Percentiles rank a stretch among this genome's conserved stretches.
Conservation (phyloP, 2,888 invertebrate genomes). For the Anagyrus pseudococci region DNA sequence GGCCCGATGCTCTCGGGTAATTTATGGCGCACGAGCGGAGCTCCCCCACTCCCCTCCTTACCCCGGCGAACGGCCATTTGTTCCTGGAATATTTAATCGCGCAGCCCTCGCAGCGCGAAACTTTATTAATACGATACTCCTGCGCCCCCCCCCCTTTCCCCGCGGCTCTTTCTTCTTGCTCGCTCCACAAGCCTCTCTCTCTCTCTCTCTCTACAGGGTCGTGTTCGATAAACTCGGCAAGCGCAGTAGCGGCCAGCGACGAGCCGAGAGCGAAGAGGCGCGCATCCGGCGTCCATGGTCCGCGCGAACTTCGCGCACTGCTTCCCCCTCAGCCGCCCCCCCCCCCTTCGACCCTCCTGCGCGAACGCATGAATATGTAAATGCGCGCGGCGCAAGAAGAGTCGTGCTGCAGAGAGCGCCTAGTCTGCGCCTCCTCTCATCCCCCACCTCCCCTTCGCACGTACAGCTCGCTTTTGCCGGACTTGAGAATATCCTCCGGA, state of each 20-base stretch:
- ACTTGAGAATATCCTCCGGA: slow-evolving; percentile 4
- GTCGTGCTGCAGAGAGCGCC: background rate
- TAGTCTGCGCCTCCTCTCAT: background rate
- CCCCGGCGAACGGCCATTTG: too few relatives aligned
- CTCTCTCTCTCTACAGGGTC: too few relatives aligned
- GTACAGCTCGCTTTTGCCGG: background rate
- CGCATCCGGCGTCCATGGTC: too few relatives aligned
- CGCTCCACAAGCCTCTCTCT: too few relatives aligned
- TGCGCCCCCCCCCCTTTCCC: background rate
- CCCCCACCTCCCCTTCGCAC: too few relatives aligned
- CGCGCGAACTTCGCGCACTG: too few relatives aligned
- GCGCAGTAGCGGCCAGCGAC: too few relatives aligned
- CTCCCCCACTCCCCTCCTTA: background rate
- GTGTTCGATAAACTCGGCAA: slow-evolving; percentile 30
- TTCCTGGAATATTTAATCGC: slow-evolving; percentile 34
- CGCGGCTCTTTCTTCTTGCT: too few relatives aligned
- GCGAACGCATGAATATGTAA: slow-evolving; percentile 49
- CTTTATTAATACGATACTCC: slow-evolving; percentile 37
- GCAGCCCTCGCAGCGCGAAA: slow-evolving; percentile 1
- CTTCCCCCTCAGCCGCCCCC: too few relatives aligned
- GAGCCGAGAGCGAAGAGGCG: too few relatives aligned
- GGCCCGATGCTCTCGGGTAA: background rate
- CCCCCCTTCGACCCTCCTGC: too few relatives aligned
- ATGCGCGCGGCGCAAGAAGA: slow-evolving; percentile 27
- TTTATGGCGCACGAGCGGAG: slow-evolving; percentile 15